phyloP scores from a whole-genome alignment of 1,140 invertebrate genomes.

The Cydia pomonella region DNA sequence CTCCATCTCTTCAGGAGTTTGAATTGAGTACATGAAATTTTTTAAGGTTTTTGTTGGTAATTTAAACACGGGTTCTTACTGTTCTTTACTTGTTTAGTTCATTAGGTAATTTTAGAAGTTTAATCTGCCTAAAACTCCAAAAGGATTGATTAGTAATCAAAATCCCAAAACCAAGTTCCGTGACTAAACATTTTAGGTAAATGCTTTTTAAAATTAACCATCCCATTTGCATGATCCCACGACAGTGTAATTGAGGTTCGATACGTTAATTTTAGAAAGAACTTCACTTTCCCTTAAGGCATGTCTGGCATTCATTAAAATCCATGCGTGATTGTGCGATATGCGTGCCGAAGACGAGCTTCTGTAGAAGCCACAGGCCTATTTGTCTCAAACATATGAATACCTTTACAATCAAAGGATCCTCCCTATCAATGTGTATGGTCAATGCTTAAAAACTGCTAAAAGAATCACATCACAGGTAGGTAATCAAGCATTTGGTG shows the following conservation, averaged over 20 bases:
- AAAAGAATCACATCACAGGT: too few relatives aligned
- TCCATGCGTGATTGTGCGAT: conserved; percentile 50
- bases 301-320: conserved; percentile 54
- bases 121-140: background rate
- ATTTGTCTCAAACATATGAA: conserved; percentile 2
- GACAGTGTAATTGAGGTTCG: background rate
- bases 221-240: conserved; percentile 2
- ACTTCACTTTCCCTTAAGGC: conserved; percentile 57
- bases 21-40: too few relatives aligned
- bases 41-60: too few relatives aligned
- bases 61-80: too few relatives aligned
- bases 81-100: too few relatives aligned
- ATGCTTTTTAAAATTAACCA: background rate
- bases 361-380: conserved; percentile 67
- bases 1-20: too few relatives aligned
- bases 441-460: too few relatives aligned
- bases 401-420: background rate
- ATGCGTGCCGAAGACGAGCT: conserved; percentile 56
- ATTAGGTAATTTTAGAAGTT: too few relatives aligned
- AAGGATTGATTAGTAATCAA: background rate
- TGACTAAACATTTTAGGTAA: background rate
- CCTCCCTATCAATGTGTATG: too few relatives aligned
- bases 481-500: too few relatives aligned
- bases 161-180: background rate
- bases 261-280: conserved; percentile 37